These are phyloP conservation scores for Lethenteron reissneri DNA, from an alignment of 2,113 vertebrate genomes.

Conservation along the genomic window DNA sequence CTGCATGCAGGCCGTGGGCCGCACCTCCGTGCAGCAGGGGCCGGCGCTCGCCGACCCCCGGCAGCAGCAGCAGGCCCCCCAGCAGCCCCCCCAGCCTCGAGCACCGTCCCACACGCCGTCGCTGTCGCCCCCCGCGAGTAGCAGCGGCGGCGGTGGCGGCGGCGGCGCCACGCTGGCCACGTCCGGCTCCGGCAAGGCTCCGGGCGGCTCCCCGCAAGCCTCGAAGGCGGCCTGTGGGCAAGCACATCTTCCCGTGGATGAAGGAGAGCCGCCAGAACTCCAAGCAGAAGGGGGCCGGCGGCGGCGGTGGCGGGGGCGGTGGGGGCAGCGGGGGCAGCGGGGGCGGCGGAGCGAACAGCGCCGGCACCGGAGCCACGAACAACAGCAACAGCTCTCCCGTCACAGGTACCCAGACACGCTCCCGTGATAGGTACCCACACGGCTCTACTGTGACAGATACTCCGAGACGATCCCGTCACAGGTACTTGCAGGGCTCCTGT, in stretches of 20 bases:
- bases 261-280: constrained; percentile 92
- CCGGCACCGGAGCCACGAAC: too few relatives aligned
- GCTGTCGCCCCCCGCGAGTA: constrained; percentile 40
- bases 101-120: constrained; percentile 35
- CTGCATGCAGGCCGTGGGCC: constrained; percentile 52
- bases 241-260: constrained; percentile 98
- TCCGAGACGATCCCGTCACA: too few relatives aligned
- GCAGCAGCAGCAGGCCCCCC: constrained; percentile 31
- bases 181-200: constrained; percentile 25
- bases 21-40: constrained; percentile 32
- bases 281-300: constrained; percentile 77
- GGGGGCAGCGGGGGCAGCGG: not conserved
- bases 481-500: too few relatives aligned
- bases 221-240: constrained; percentile 30
- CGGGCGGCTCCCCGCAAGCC: not conserved
- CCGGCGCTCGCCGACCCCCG: constrained; percentile 28
- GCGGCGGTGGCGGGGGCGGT: not conserved
- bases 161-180: constrained; percentile 27
- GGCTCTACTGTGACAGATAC: too few relatives aligned
- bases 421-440: too few relatives aligned
- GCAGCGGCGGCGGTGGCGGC: too few relatives aligned
- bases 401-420: too few relatives aligned
- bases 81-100: constrained; percentile 27
- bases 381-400: too few relatives aligned
- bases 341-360: too few relatives aligned